A percentile compares a stretch with the other conserved stretches of the same genome.
These are phyloP conservation scores for Cyanocitta stelleri DNA, from an alignment of 2,113 vertebrate species.

Conservation along the genomic window DNA sequence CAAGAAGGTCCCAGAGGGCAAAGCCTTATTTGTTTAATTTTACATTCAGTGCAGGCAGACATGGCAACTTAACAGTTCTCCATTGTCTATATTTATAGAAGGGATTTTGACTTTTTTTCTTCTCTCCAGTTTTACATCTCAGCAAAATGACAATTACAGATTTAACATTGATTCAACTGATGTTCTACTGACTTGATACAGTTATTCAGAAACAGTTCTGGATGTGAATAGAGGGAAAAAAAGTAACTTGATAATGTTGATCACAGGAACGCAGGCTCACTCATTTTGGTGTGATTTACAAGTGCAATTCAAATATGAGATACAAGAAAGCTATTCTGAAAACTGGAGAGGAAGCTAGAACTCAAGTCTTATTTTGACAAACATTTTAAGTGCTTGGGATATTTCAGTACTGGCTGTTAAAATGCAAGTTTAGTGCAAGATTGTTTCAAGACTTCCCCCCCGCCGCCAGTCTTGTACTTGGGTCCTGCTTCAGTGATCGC, in stretches of 20 bases:
- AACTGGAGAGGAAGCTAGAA: background rate
- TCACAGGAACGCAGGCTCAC: background rate
- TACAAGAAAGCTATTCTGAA: background rate
- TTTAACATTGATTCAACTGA: background rate
- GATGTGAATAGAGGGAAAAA: background rate
- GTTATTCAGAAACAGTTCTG: background rate
- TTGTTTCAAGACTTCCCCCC: fast-evolving
- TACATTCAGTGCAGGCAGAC: background rate
- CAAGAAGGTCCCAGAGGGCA: background rate
- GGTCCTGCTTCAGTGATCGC: background rate
- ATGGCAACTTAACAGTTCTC: background rate
- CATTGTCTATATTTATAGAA: background rate
- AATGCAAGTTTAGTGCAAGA: background rate
- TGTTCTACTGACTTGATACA: background rate
- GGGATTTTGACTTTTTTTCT: background rate
- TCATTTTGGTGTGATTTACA: background rate
- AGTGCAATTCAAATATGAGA: background rate
- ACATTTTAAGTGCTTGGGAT: background rate
- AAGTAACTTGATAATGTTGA: background rate
- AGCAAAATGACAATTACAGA: background rate
- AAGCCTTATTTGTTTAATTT: background rate
- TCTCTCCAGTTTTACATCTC: background rate
- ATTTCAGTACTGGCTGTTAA: background rate
- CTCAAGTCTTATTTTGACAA: background rate
- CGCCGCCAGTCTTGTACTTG: fast-evolving